A percentile compares a stretch with the other conserved stretches of the same genome.
Conservation (phyloP, 2,797 vertebrate species). For the Squalus acanthias region DNA sequence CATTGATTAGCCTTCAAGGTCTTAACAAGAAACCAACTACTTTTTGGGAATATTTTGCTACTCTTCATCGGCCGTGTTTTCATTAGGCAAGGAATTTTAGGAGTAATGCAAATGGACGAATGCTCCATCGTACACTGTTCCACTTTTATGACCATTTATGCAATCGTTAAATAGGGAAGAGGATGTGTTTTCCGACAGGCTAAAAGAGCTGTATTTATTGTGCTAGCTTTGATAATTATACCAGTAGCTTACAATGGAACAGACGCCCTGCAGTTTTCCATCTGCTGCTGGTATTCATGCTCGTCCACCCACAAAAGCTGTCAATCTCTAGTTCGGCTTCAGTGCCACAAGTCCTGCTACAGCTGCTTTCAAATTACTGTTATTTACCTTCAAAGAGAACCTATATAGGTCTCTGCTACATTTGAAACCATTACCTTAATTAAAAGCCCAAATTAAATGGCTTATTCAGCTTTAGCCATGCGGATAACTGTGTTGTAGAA, state of each 20-base stretch:
- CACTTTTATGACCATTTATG: neutral
- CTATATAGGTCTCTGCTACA: neutral
- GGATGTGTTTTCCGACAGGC: neutral
- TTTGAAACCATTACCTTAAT: slow-evolving; percentile 3
- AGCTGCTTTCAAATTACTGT: slow-evolving; percentile 16
- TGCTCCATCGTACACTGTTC: neutral
- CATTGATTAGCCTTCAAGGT: neutral
- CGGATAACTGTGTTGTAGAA: neutral
- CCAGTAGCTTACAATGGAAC: neutral
- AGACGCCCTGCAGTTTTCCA: neutral
- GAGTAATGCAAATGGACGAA: neutral
- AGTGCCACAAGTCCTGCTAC: neutral
- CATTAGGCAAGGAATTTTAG: neutral
- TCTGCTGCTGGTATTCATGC: neutral
- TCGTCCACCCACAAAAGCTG: neutral
- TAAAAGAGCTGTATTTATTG: neutral
- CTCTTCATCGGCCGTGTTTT: neutral
- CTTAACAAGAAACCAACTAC: neutral
- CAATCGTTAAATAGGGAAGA: neutral
- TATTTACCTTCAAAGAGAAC: slow-evolving; percentile 13
- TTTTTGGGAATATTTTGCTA: neutral
- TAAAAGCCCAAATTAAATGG: slow-evolving; percentile 1
- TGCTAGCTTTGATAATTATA: neutral
- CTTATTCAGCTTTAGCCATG: slow-evolving; percentile 4
- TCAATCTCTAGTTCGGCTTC: neutral